Percentiles rank a stretch among this genome's conserved stretches.
Conservation (phyloP, 2,113 vertebrate genomes). For the Phylloscopus trochiloides region DNA sequence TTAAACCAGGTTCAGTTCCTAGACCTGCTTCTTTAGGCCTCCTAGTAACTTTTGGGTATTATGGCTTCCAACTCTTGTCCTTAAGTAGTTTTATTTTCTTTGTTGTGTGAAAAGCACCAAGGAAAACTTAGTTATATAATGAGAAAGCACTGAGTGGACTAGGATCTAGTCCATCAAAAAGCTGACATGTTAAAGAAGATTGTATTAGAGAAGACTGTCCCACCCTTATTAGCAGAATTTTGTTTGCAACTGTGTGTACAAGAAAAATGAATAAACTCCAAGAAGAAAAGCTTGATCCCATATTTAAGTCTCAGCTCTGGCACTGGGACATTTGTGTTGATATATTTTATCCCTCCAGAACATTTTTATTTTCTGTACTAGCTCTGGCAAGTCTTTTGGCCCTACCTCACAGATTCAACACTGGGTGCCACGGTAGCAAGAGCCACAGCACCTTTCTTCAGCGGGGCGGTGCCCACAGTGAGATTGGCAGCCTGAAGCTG, state of each 20-base stretch:
- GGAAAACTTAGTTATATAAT: neutral
- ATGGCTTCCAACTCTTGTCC: neutral
- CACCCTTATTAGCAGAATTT: neutral
- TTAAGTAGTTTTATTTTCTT: neutral
- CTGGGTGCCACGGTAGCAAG: neutral
- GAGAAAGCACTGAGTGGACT: neutral
- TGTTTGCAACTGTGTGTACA: neutral
- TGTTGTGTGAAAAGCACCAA: neutral
- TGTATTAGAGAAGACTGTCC: neutral
- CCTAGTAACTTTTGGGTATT: neutral
- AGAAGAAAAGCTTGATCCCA: neutral
- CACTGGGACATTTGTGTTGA: neutral
- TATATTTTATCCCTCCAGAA: neutral
- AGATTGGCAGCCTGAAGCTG: neutral
- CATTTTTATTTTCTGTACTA: neutral
- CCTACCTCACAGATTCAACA: neutral
- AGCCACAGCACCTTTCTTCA: neutral
- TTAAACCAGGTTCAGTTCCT: neutral
- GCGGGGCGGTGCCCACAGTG: neutral
- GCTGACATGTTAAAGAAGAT: neutral
- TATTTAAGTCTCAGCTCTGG: neutral
- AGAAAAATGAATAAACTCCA: neutral
- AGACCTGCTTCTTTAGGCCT: neutral
- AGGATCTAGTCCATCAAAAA: neutral
- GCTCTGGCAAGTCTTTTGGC: neutral